Conservation (phyloP, 2,797 vertebrate genomes). For the Hirundo rustica region DNA sequence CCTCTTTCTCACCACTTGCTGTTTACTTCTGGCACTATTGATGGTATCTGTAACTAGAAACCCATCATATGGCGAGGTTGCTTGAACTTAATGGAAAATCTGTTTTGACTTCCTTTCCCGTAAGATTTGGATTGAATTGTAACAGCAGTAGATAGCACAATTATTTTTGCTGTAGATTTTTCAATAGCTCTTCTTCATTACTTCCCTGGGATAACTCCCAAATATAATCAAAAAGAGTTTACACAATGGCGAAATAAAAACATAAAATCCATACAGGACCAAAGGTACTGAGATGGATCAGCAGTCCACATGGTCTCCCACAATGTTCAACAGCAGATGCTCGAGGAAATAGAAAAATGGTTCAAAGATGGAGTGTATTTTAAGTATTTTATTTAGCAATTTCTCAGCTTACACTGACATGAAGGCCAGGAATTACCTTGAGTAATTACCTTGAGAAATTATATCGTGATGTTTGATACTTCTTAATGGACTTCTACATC, state of each 20-base stretch:
- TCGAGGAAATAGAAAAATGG: not conserved
- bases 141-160: not conserved
- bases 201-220: not conserved
- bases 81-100: not conserved
- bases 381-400: not conserved
- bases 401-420: not conserved
- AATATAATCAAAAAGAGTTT: not conserved
- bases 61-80: not conserved
- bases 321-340: not conserved
- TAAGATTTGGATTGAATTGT: not conserved
- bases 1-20: not conserved
- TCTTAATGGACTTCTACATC: not conserved
- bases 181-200: not conserved
- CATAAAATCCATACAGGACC: not conserved
- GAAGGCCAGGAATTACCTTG: not conserved
- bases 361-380: not conserved
- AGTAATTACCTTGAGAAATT: not conserved
- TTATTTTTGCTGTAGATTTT: not conserved
- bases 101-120: not conserved
- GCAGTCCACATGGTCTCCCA: not conserved
- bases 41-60: not conserved
- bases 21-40: not conserved
- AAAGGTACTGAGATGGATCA: not conserved
- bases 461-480: accelerated
- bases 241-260: not conserved